Evolutionary conservation across 2,797 vertebrate genomes (phyloP).

Genomic region (Harpagifer antarcticus): DNA sequence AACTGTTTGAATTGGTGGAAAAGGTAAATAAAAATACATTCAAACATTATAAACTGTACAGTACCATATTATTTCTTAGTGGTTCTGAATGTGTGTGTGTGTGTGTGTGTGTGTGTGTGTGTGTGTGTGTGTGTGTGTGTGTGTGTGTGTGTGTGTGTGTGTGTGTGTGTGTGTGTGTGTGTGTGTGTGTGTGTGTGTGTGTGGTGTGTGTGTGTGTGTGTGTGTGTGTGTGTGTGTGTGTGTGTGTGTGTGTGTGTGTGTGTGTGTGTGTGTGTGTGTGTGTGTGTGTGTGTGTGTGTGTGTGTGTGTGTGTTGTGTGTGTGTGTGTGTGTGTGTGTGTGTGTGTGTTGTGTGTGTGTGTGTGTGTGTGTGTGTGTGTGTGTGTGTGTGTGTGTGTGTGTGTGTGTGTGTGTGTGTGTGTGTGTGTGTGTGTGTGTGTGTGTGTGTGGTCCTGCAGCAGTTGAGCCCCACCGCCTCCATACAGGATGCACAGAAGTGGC

Average conservation of each 20-base stretch:
- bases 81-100: neutral
- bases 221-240: neutral
- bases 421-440: neutral
- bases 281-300: neutral
- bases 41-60: neutral
- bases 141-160: neutral
- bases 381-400: neutral
- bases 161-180: conserved; percentile 1
- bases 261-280: neutral
- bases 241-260: neutral
- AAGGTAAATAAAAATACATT: neutral
- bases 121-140: neutral
- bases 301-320: neutral
- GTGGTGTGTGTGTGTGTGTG: neutral
- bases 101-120: neutral
- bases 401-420: neutral
- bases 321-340: conserved; percentile 1
- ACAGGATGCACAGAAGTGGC: conserved; percentile 94
- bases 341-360: neutral
- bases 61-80: neutral
- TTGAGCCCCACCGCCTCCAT: conserved; percentile 92
- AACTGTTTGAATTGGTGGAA: neutral
- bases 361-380: neutral
- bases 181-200: neutral
- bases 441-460: conserved; percentile 80